Evolutionary conservation across 64 coral and sea anemone genomes (phyloP).

Genomic region (Montipora efflorescens): DNA sequence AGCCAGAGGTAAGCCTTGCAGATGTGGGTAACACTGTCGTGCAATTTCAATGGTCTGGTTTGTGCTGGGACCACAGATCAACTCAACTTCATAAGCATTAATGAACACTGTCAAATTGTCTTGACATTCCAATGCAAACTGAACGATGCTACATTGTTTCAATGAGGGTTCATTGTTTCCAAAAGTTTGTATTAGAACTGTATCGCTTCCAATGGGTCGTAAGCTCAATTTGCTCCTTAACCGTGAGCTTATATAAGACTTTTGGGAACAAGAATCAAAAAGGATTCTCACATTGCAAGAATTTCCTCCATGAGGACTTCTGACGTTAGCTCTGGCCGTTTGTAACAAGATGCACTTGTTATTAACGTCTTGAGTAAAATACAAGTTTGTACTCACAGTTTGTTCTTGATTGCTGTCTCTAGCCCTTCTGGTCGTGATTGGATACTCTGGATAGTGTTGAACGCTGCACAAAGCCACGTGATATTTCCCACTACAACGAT

Average conservation of each 20-base stretch:
- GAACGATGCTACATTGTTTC: conserved; percentile 39
- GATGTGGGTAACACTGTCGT: conserved; percentile 58
- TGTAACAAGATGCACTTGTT: conserved; percentile 66
- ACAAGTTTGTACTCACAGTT: conserved; percentile 73
- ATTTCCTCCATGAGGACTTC: not conserved
- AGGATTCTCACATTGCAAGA: too few relatives aligned
- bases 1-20: conserved; percentile 57
- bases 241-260: conserved; percentile 5
- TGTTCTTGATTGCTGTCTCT: conserved; percentile 7
- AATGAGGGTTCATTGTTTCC: conserved; percentile 31
- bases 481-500: conserved; percentile 56
- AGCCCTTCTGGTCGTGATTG: not conserved
- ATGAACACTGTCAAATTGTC: conserved; percentile 58
- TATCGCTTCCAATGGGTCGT: not conserved
- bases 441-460: not conserved
- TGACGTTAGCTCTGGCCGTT: conserved; percentile 47
- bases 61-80: conserved; percentile 59
- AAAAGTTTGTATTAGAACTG: conserved; percentile 64
- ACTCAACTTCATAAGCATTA: conserved; percentile 60
- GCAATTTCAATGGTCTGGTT: conserved; percentile 62
- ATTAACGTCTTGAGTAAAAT: conserved; percentile 32
- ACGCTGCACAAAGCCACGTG: conserved; percentile 35
- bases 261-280: too few relatives aligned
- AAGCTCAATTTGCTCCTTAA: conserved; percentile 40
- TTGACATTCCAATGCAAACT: too few relatives aligned